Evolutionary conservation across 2,113 vertebrate species (phyloP).

Genomic region (Eonycteris spelaea): DNA sequence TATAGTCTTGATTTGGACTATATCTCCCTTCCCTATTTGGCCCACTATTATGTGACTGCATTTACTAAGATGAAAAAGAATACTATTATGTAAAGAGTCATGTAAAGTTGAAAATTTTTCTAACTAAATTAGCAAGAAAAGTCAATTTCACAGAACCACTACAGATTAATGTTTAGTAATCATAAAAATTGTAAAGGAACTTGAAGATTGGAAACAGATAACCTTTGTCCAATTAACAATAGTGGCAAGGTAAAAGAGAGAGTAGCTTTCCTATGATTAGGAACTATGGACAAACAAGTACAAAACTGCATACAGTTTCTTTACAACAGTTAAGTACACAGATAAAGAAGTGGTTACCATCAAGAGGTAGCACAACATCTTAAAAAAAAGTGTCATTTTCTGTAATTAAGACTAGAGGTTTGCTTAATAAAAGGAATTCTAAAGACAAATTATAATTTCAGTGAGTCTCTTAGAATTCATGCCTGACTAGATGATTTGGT

Average conservation of each 20-base stretch:
- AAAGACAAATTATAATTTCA: conserved; percentile 31
- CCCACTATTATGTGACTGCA: background rate
- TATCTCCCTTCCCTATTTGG: background rate
- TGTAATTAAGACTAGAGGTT: background rate
- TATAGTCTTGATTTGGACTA: background rate
- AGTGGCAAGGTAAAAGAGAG: background rate
- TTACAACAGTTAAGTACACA: background rate
- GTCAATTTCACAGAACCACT: background rate
- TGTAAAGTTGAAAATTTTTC: background rate
- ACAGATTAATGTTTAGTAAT: conserved; percentile 8
- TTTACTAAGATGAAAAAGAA: conserved; percentile 23
- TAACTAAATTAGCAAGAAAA: conserved; percentile 1
- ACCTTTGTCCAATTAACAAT: conserved; percentile 18
- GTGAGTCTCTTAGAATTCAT: background rate
- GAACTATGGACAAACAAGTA: background rate
- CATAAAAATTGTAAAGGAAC: background rate
- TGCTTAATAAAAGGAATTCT: background rate
- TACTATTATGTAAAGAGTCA: background rate
- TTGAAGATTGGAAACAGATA: background rate
- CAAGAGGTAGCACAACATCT: background rate
- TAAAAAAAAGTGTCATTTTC: background rate
- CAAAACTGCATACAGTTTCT: conserved; percentile 32
- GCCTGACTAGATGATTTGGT: background rate
- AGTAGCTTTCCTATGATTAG: background rate
- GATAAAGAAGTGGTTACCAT: background rate